Evolutionary conservation across 2,888 invertebrate species (phyloP).

Genomic region (Aspidiotus destructor): DNA sequence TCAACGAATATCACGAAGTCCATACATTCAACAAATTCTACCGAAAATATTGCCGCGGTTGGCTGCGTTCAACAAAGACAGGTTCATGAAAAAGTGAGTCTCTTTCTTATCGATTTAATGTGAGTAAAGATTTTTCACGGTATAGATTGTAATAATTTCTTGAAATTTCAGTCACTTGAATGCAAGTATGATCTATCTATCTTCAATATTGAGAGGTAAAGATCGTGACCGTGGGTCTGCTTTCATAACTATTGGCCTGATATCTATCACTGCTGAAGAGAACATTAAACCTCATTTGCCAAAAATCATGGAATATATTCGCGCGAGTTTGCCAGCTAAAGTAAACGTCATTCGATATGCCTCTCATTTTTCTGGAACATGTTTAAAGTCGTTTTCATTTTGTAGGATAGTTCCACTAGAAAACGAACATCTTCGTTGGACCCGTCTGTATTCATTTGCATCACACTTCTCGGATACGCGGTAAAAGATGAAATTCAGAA

Average conservation of each 20-base stretch:
- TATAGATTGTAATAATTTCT: neutral
- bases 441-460: constrained; percentile 84
- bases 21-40: constrained; percentile 76
- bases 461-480: constrained; percentile 81
- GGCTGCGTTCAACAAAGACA: constrained; percentile 81
- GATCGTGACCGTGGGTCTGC: constrained; percentile 80
- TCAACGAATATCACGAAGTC: constrained; percentile 62
- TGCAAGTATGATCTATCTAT: constrained; percentile 65
- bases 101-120: neutral
- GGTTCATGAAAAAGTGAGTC: constrained; percentile 58
- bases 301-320: constrained; percentile 75
- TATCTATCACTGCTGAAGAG: constrained; percentile 77
- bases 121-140: neutral
- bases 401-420: constrained; percentile 63
- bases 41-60: constrained; percentile 79
- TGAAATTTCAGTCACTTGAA: constrained; percentile 50
- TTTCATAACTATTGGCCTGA: constrained; percentile 79
- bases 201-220: constrained; percentile 64
- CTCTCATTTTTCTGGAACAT: neutral
- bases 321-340: constrained; percentile 59
- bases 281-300: constrained; percentile 71
- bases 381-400: neutral
- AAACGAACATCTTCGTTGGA: constrained; percentile 61
- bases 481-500: constrained; percentile 64
- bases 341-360: constrained; percentile 32